Evolutionary conservation across 1,140 invertebrate species (phyloP).

Genomic region (Telenomus remus): DNA sequence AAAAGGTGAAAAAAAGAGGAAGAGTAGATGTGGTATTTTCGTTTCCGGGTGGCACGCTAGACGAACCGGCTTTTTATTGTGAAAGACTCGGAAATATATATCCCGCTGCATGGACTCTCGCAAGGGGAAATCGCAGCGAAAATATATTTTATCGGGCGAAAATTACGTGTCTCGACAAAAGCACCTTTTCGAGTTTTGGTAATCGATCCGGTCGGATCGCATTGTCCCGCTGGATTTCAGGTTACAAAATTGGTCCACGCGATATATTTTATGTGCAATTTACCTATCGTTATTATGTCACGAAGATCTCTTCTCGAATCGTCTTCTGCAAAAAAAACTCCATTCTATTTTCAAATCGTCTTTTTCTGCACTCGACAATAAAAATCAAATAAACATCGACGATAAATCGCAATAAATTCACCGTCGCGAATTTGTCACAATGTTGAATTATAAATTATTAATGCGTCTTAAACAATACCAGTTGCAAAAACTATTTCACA

Average conservation of each 20-base stretch:
- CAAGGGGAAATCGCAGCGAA: slow-evolving; percentile 35
- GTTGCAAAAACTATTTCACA: not conserved
- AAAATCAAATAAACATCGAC: too few relatives aligned
- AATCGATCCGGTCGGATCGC: slow-evolving; percentile 51
- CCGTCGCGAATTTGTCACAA: too few relatives aligned
- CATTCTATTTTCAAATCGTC: not conserved
- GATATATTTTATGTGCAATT: slow-evolving; percentile 43
- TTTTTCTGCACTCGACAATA: too few relatives aligned
- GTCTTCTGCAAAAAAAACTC: slow-evolving; percentile 1
- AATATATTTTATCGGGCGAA: slow-evolving; percentile 55
- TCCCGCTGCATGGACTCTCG: slow-evolving; percentile 5
- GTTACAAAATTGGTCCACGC: slow-evolving; percentile 34
- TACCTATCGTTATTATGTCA: slow-evolving; percentile 38
- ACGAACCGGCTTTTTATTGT: slow-evolving; percentile 46
- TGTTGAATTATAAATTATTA: too few relatives aligned
- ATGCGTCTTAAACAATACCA: too few relatives aligned
- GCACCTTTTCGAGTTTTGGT: slow-evolving; percentile 37
- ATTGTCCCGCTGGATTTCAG: slow-evolving; percentile 49
- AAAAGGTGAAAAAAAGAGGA: slow-evolving; percentile 61
- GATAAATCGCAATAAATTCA: too few relatives aligned
- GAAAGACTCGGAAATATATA: slow-evolving; percentile 53
- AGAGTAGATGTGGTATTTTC: slow-evolving; percentile 65
- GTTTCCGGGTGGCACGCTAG: slow-evolving; percentile 63
- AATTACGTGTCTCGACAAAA: slow-evolving; percentile 56
- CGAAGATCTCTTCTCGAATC: slow-evolving; percentile 14